Percentiles rank a stretch among this genome's conserved stretches.
Evolutionary conservation across 1,140 invertebrate genomes (phyloP).

Genomic region (Conus ventricosus): DNA sequence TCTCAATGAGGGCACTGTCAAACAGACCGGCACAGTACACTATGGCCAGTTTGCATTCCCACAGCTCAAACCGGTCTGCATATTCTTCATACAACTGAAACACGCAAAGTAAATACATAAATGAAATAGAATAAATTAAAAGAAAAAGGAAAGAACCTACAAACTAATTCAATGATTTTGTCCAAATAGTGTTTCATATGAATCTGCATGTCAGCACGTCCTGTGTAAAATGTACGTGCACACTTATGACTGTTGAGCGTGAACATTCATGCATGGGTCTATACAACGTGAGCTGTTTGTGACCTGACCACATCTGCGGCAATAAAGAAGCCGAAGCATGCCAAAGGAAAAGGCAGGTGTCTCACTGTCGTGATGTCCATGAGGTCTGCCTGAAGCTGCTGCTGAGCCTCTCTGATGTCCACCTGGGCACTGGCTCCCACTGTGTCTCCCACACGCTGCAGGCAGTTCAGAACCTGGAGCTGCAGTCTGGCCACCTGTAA

Average conservation of each 20-base stretch:
- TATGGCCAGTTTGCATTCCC: constrained; percentile 78
- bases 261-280: no score
- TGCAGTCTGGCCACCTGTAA: constrained; percentile 85
- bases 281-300: no score
- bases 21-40: constrained; percentile 77
- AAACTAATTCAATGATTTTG: no score
- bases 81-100: constrained; percentile 81
- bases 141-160: no score
- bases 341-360: background rate
- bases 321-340: no score
- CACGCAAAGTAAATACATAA: no score
- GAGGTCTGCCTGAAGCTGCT: constrained; percentile 77
- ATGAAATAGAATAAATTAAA: no score
- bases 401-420: constrained; percentile 68
- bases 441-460: constrained; percentile 75
- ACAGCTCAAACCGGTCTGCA: constrained; percentile 77
- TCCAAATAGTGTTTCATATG: no score
- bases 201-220: no score
- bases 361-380: constrained; percentile 77
- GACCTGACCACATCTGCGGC: no score
- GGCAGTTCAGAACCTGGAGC: constrained; percentile 80
- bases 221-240: no score
- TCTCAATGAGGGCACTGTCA: constrained; percentile 77
- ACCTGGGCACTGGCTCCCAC: background rate
- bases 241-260: no score